Base-by-base conservation (phyloP, 2,797 vertebrate genomes). In the Knipowitschia caucasica region DNA sequence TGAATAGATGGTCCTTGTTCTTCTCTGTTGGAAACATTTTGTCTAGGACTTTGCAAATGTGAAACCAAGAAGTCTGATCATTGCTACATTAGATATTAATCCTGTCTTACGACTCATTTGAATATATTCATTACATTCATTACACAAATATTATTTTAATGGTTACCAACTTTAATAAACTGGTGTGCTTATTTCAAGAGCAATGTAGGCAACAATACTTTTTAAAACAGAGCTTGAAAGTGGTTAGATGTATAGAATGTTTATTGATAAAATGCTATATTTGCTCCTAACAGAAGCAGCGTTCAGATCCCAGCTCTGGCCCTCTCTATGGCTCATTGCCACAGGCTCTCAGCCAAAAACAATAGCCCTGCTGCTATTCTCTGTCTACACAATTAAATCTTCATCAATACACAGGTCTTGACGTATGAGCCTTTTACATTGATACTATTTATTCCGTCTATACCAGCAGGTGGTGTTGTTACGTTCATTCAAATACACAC, bases 291-390 rank as follows among this genome's bases (percentile, higher is more conserved):
- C 20, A 53, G 17, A 47, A 23, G 38, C n/a, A 24, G 42, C 14
- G 39, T 23, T 42, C 39, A 23, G 21, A 10, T 39, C 47, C 64
- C 46, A 53, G 53, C 50, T 20, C 67, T 51, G 68, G 23, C 27
- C 59, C 7, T 45, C 59, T 33, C 35, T 27, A 43, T 77, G 77
- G 77, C 71, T 49, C 53, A 45, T 17, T 34, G 71, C 75, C 74
- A 59, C 50, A 34, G 31, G 31, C 77, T 69, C 59, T 52, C 44
- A 61, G 71, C 76, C 80, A 80, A 66, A 56, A 56, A 44, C 70
- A 61, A 46, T 62, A 53, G 59, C 70, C 69, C 42, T 51, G 53
- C 59, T 49, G 50, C 57, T 66, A 53, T 73, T 62, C 51, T n/a
- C 59, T 31, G 42, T 67, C 57, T 62, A 43, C 26, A 42, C 42